A percentile compares a stretch with the other conserved stretches of the same genome.
Conservation (phyloP, 2,797 vertebrate species). For the Aeoliscus strigatus region DNA sequence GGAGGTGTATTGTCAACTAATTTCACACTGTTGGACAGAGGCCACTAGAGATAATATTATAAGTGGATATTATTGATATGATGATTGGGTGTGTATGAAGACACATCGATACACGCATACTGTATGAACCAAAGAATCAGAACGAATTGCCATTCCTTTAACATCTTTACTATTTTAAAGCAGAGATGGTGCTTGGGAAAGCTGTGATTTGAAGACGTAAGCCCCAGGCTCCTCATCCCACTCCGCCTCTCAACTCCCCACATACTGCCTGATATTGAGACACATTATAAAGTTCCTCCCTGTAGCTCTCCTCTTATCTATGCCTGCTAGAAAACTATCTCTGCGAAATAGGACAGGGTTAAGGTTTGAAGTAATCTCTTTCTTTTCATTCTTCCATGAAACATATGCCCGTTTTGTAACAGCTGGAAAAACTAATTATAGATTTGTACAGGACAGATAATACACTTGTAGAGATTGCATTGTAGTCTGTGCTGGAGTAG, state of each 20-base stretch:
- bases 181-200: constrained; percentile 55
- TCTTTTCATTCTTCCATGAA: constrained; percentile 68
- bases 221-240: constrained; percentile 63
- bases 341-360: constrained; percentile 60
- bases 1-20: constrained; percentile 51
- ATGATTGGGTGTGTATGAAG: constrained; percentile 20
- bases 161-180: constrained; percentile 39
- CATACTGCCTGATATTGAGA: constrained; percentile 61
- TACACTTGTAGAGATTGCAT: constrained; percentile 62
- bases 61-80: constrained; percentile 25
- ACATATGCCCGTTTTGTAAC: constrained; percentile 67
- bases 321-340: constrained; percentile 61
- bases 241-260: constrained; percentile 57
- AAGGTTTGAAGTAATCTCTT: constrained; percentile 65
- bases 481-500: constrained; percentile 40
- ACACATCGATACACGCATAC: constrained; percentile 8
- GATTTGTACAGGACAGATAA: constrained; percentile 69
- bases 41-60: constrained; percentile 36
- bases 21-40: constrained; percentile 38
- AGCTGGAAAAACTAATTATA: constrained; percentile 73
- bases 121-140: constrained; percentile 20
- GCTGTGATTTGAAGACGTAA: constrained; percentile 61
- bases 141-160: constrained; percentile 36
- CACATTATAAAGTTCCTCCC: constrained; percentile 62
- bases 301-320: constrained; percentile 65